Evolutionary conservation across 2,797 vertebrate genomes (phyloP), one percentile per base, ranked within the genome.

Genomic region (Epinephelus awoara): DNA sequence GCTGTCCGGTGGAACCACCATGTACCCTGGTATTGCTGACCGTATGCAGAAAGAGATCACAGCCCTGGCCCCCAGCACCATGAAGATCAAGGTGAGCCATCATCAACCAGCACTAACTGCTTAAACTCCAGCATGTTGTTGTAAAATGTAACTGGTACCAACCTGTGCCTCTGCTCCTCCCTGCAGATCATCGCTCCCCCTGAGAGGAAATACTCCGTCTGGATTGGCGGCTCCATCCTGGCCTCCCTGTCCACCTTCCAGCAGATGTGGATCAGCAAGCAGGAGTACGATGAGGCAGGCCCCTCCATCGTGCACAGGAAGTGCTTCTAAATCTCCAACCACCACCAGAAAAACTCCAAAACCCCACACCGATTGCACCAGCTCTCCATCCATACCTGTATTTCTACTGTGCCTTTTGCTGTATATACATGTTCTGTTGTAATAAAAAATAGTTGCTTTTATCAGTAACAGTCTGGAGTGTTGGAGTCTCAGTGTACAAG

Each of bases 241-340:
- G 98, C 98, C 72, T 99, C 98, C 69, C 96, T 99, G 94, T 99
- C 98, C 94, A 99, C 98, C 95, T 99, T 99, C 96, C 98, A 99
- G 96, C 98, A 99, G 96, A 99, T 99, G 98, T 99, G 98, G 98
- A 99, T 99, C 97, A 98, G 95, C 93, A 99, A 99, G 91, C 98
- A 99, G 95, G 98, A 99, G 89, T 99, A 99, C 1, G 98, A 99
- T 58, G 98, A 99, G 89, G 96, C 98, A 0, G 98, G 98, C 2
- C 98, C 98, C 67, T 99, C 98, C 92, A 99, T 99, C 59, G 98
- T 99, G 81, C 98, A 99, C 95, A 96, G 98, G 91, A 99, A 99
- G 95, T 99, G 98, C 96, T 99, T 99, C 96, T 99, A 98, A 97
- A 94, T 77, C 25, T 83, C 80, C 86, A 89, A 72, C 85, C 91